Conservation (phyloP, 92 coral and sea anemone genomes). For the Zoanthus gigantus region DNA sequence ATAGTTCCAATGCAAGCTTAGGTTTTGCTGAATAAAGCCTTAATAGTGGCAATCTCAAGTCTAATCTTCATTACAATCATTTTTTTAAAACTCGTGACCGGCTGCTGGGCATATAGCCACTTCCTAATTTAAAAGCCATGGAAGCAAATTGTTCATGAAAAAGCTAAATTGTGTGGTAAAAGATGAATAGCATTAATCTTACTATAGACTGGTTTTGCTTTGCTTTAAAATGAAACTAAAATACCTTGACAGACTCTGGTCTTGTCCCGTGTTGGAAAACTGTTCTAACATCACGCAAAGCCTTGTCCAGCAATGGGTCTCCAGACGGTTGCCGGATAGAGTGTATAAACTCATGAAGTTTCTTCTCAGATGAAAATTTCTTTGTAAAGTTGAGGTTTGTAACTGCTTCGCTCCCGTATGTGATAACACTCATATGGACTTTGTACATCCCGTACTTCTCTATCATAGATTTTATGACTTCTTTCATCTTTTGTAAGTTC, state of each 20-base stretch:
- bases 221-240: background rate
- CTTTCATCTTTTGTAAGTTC: constrained; percentile 75
- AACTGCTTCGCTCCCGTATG: constrained; percentile 48
- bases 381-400: constrained; percentile 45
- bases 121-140: too few relatives aligned
- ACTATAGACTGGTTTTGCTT: too few relatives aligned
- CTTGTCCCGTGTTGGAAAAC: constrained; percentile 51
- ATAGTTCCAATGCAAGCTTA: too few relatives aligned
- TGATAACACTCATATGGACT: constrained; percentile 55
- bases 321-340: constrained; percentile 27
- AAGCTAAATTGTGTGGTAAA: too few relatives aligned
- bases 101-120: too few relatives aligned
- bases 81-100: too few relatives aligned
- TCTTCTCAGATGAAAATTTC: constrained; percentile 28
- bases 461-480: constrained; percentile 65
- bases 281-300: constrained; percentile 30
- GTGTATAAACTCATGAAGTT: constrained; percentile 50
- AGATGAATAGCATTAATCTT: too few relatives aligned
- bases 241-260: constrained; percentile 44
- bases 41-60: too few relatives aligned
- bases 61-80: too few relatives aligned
- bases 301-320: constrained; percentile 40
- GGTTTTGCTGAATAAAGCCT: too few relatives aligned
- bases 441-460: constrained; percentile 67
- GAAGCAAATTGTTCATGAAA: too few relatives aligned